Percentiles rank a stretch among this genome's conserved stretches.
Evolutionary conservation across 2,797 vertebrate species (phyloP).

Genomic region (Chromis chromis): DNA sequence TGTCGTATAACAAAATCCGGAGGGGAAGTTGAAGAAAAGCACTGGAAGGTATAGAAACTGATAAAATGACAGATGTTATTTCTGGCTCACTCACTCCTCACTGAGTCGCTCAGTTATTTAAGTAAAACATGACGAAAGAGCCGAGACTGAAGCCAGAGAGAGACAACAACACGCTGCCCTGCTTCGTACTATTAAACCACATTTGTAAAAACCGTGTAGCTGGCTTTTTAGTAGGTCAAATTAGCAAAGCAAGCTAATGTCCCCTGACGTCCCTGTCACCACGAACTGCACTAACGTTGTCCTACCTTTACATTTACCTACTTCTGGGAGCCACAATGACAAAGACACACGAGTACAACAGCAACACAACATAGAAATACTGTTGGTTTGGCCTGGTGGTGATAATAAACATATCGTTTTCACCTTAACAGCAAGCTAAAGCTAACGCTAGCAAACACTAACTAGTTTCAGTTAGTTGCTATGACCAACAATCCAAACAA

Average conservation of each 20-base stretch:
- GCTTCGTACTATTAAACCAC: not conserved
- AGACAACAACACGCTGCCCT: not conserved
- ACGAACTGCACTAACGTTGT: not conserved
- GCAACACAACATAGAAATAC: not conserved
- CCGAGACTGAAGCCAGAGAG: not conserved
- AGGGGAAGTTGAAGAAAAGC: not conserved
- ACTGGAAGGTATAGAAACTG: not conserved
- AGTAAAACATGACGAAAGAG: slow-evolving; percentile 1
- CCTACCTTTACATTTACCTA: not conserved
- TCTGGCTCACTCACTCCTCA: not conserved
- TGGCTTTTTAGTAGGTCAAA: not conserved
- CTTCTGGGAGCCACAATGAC: not conserved
- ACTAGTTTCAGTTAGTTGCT: not conserved
- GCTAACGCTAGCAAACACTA: slow-evolving; percentile 9
- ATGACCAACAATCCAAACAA: slow-evolving; percentile 11
- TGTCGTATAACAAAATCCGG: not conserved
- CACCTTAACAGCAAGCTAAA: not conserved
- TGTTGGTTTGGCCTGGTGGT: not conserved
- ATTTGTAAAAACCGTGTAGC: not conserved
- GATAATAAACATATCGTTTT: not conserved
- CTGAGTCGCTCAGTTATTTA: slow-evolving; percentile 8
- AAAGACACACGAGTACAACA: not conserved
- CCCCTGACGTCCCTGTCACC: not conserved
- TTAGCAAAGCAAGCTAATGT: slow-evolving; percentile 30
- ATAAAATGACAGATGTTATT: not conserved